Evolutionary conservation across 2,113 vertebrate species (phyloP).

Genomic region (Ophiodon elongatus): DNA sequence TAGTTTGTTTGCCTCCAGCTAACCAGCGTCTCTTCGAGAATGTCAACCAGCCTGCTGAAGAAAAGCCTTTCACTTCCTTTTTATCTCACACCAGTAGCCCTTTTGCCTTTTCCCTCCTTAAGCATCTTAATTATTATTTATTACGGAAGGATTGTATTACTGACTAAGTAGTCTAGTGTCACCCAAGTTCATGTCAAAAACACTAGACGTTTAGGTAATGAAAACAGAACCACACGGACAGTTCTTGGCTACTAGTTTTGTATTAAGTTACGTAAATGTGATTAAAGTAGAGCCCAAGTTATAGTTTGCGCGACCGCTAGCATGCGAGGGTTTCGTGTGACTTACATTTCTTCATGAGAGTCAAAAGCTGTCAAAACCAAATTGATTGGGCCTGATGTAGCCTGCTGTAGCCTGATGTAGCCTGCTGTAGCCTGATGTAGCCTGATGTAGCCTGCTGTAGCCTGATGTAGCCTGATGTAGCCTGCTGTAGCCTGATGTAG

Average conservation of each 20-base stretch:
- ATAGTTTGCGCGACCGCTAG: neutral
- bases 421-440: too few relatives aligned
- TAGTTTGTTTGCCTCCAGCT: conserved; percentile 42
- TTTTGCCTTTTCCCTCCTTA: neutral
- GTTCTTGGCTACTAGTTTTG: neutral
- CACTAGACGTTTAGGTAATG: neutral
- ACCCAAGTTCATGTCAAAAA: neutral
- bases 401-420: too few relatives aligned
- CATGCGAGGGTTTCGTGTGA: too few relatives aligned
- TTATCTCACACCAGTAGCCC: conserved; percentile 12
- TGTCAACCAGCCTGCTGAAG: conserved; percentile 23
- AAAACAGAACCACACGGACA: neutral
- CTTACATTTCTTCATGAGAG: too few relatives aligned
- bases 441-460: too few relatives aligned
- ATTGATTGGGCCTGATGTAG: too few relatives aligned
- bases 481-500: too few relatives aligned
- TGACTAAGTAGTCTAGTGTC: neutral
- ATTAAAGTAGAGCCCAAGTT: neutral
- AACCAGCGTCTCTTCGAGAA: conserved; percentile 39
- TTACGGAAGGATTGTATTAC: neutral
- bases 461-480: too few relatives aligned
- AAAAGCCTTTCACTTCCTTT: conserved; percentile 34
- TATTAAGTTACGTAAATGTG: too few relatives aligned
- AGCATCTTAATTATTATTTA: conserved; percentile 12
- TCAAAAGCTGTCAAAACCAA: too few relatives aligned